Evolutionary conservation across 2,888 invertebrate species (phyloP).

Genomic region (Tiliacea citrago): DNA sequence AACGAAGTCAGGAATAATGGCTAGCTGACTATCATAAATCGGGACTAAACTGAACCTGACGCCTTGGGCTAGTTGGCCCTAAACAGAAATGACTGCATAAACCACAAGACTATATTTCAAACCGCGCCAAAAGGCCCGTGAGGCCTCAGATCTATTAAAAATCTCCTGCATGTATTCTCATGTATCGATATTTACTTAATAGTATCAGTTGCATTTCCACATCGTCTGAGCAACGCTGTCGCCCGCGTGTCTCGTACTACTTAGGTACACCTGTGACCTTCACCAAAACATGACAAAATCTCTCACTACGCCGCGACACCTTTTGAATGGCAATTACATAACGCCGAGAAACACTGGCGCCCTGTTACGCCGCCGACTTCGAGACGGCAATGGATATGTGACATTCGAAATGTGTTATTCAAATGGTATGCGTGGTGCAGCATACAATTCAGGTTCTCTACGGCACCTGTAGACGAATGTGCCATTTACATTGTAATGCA

Average conservation of each 20-base stretch:
- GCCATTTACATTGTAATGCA: conserved; percentile 89
- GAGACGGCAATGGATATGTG: conserved; percentile 75
- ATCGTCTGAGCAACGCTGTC: conserved; percentile 79
- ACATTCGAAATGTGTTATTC: conserved; percentile 74
- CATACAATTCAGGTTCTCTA: conserved; percentile 82
- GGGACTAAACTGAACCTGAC: conserved; percentile 26
- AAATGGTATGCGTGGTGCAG: conserved; percentile 72
- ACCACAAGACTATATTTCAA: conserved; percentile 22
- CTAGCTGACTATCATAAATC: conserved; percentile 48
- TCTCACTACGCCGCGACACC: conserved; percentile 66
- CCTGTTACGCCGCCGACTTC: conserved; percentile 33
- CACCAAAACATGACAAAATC: conserved; percentile 75
- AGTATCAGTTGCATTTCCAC: conserved; percentile 79
- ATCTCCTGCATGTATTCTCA: conserved; percentile 37
- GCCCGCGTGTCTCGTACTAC: conserved; percentile 86
- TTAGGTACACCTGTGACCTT: conserved; percentile 82
- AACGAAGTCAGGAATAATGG: conserved; percentile 38
- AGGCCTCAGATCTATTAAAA: conserved; percentile 27
- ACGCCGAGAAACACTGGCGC: conserved; percentile 62
- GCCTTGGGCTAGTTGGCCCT: conserved; percentile 26
- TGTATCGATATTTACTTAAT: conserved; percentile 56
- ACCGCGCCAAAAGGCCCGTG: conserved; percentile 10
- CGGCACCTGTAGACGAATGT: conserved; percentile 88
- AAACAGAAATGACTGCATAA: conserved; percentile 22
- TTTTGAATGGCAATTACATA: conserved; percentile 64